phyloP scores from a whole-genome alignment of 2,888 invertebrate species.

The Phyto melanocephala region DNA sequence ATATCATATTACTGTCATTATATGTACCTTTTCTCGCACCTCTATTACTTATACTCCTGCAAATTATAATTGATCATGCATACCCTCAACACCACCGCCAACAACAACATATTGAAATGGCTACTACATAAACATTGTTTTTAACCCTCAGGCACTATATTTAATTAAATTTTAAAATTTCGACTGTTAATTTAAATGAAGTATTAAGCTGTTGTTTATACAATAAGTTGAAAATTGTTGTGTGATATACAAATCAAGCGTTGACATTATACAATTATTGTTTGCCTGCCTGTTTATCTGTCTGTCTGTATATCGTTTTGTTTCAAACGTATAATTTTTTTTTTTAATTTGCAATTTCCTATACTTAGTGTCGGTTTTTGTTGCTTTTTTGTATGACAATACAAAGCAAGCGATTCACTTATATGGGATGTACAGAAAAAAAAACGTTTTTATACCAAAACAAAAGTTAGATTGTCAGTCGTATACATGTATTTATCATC shows the following conservation, averaged over 20 bases:
- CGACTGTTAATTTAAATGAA: neutral
- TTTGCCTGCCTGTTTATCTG: neutral
- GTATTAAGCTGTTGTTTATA: conserved; percentile 14
- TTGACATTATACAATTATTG: conserved; percentile 4
- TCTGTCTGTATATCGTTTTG: neutral
- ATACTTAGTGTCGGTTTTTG: conserved; percentile 18
- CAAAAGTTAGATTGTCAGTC: conserved; percentile 32
- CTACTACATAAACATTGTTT: neutral
- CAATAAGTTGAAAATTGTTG: neutral
- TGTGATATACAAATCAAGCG: neutral
- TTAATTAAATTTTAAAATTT: conserved; percentile 8
- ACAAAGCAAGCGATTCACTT: conserved; percentile 20
- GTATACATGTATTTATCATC: conserved; percentile 43
- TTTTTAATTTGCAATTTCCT: conserved; percentile 56
- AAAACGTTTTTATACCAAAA: conserved; percentile 4
- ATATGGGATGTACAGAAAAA: conserved; percentile 34
- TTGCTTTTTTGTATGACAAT: conserved; percentile 40
- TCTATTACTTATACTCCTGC: neutral
- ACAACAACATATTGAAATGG: neutral
- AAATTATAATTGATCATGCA: neutral
- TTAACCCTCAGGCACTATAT: conserved; percentile 3
- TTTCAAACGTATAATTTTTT: neutral
- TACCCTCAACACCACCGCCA: neutral
- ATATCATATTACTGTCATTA: neutral
- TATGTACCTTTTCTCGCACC: neutral